Evolutionary conservation across 2,888 invertebrate genomes (phyloP).

Genomic region (Drosophila melanosoma): DNA sequence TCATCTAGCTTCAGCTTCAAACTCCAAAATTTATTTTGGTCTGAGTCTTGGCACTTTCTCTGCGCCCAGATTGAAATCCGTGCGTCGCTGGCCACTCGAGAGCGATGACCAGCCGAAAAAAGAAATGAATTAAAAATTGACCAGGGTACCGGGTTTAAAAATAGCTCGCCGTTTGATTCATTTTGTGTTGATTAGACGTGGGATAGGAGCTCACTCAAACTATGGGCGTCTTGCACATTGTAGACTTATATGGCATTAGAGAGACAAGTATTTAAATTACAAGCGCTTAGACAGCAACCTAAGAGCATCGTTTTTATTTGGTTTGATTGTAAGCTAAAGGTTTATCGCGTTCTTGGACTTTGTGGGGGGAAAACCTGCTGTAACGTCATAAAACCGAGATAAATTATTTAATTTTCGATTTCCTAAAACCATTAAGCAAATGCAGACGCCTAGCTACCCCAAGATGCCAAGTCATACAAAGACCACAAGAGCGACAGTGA

Average conservation of each 20-base stretch:
- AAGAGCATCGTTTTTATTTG: slow-evolving; percentile 48
- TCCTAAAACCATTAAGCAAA: slow-evolving; percentile 78
- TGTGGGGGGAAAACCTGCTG: slow-evolving; percentile 65
- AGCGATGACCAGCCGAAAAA: slow-evolving; percentile 68
- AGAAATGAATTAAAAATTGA: slow-evolving; percentile 25
- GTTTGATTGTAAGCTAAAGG: slow-evolving; percentile 70
- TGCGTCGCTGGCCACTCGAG: slow-evolving; percentile 52
- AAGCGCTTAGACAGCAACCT: slow-evolving; percentile 25
- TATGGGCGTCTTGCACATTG: slow-evolving; percentile 30
- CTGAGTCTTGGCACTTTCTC: slow-evolving; percentile 64
- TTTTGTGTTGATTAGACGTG: slow-evolving; percentile 50
- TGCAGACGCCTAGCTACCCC: slow-evolving; percentile 65
- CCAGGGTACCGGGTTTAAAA: slow-evolving; percentile 44
- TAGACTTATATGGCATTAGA: slow-evolving; percentile 44
- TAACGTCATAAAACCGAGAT: slow-evolving; percentile 79
- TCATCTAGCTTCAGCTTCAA: slow-evolving; percentile 26
- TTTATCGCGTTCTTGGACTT: slow-evolving; percentile 61
- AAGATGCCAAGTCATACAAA: slow-evolving; percentile 69
- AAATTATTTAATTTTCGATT: slow-evolving; percentile 80
- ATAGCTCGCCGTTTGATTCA: slow-evolving; percentile 47
- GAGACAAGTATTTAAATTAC: slow-evolving; percentile 53
- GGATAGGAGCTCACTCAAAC: slow-evolving; percentile 42
- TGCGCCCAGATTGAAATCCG: slow-evolving; percentile 49
- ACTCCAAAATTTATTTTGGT: slow-evolving; percentile 12
- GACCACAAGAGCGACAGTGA: slow-evolving; percentile 4